A percentile compares a stretch with the other conserved stretches of the same genome.
phyloP scores from a whole-genome alignment of 2,797 vertebrate species.

The Rousettus madagascariensis region DNA sequence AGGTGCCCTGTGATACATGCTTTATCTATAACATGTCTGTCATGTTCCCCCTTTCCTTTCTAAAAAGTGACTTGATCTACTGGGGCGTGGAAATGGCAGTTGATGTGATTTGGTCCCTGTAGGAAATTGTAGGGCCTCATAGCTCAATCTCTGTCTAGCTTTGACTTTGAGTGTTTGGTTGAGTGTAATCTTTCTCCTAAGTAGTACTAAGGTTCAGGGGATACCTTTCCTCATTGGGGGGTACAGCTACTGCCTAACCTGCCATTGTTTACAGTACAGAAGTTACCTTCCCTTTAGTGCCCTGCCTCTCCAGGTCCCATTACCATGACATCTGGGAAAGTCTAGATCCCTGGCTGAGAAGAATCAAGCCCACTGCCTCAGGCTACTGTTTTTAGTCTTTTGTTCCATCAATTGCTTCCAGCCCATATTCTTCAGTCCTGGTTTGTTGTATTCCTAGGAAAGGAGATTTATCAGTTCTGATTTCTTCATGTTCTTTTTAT shows the following conservation, averaged over 20 bases:
- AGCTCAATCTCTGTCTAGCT: background rate
- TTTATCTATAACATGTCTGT: background rate
- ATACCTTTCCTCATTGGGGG: background rate
- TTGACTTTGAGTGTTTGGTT: background rate
- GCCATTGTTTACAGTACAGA: background rate
- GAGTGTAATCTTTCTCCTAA: background rate
- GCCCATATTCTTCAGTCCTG: background rate
- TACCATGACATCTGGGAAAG: no score
- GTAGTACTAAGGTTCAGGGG: background rate
- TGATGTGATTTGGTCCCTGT: background rate
- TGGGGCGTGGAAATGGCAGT: background rate
- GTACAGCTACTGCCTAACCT: background rate
- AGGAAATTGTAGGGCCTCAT: background rate
- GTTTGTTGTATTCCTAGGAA: background rate
- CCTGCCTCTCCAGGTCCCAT: background rate
- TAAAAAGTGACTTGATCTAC: background rate
- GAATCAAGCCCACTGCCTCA: background rate
- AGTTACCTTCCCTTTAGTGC: background rate
- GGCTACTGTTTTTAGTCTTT: no score
- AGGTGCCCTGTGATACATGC: background rate
- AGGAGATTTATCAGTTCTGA: background rate
- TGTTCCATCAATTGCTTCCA: background rate
- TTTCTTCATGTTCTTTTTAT: background rate
- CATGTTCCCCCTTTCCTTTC: background rate
- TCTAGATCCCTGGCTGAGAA: background rate